A percentile compares a stretch with the other conserved stretches of the same genome.
Evolutionary conservation across 2,888 invertebrate species (phyloP).

Genomic region (Paralinhomoeus sp.): DNA sequence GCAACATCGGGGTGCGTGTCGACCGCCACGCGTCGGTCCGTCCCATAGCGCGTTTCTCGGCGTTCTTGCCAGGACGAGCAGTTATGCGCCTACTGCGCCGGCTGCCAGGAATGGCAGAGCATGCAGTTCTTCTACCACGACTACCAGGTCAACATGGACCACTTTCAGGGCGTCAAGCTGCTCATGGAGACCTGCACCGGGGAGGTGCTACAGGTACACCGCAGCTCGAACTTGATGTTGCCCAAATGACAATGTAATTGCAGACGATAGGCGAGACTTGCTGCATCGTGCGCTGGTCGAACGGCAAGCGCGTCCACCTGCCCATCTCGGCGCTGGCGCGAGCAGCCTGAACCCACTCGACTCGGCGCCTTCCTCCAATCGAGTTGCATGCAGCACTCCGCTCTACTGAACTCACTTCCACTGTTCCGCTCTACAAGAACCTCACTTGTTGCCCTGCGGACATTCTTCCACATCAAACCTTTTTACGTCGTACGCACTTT

Average conservation of each 20-base stretch:
- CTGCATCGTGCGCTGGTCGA: slow-evolving; percentile 1
- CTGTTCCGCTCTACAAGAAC: too few species aligned
- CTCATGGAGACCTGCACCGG: slow-evolving; percentile 3
- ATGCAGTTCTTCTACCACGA: slow-evolving; percentile 5
- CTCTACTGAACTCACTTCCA: too few species aligned
- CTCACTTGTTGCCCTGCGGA: too few species aligned
- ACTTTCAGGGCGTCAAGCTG: slow-evolving; percentile 3
- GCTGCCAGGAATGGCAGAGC: slow-evolving; percentile 2
- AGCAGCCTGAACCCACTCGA: too few species aligned
- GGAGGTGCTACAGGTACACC: background rate
- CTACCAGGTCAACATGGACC: background rate
- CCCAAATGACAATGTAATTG: background rate
- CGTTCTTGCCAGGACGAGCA: slow-evolving; percentile 5
- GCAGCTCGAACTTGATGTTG: background rate
- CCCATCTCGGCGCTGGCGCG: slow-evolving; percentile 2
- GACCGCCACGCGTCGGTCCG: too few species aligned
- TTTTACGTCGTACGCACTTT: too few species aligned
- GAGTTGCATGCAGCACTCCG: too few species aligned
- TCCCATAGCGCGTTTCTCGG: too few species aligned
- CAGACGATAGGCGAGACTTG: slow-evolving; percentile 1
- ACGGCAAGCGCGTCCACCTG: slow-evolving; percentile 1
- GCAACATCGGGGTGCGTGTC: slow-evolving; percentile 1
- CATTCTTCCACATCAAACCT: too few species aligned
- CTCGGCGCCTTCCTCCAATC: too few species aligned
- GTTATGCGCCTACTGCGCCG: slow-evolving; percentile 4